Evolutionary conservation across 2,888 invertebrate species (phyloP).

Genomic region (Phortica okadai): DNA sequence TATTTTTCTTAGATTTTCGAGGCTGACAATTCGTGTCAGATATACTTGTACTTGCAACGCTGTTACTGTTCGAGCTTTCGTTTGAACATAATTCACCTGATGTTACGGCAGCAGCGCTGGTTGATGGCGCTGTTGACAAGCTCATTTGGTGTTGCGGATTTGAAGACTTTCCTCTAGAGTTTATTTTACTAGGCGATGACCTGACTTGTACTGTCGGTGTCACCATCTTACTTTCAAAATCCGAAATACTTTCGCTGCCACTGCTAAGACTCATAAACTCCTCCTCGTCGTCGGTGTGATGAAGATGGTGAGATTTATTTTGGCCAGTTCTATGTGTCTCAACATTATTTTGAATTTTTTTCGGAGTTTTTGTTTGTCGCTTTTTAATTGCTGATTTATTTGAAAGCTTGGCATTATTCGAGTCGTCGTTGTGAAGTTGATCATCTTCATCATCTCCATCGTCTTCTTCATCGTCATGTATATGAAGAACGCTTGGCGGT

Average conservation of each 20-base stretch:
- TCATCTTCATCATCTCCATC: slow-evolving; percentile 61
- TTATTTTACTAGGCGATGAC: neutral
- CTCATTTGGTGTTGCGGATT: slow-evolving; percentile 25
- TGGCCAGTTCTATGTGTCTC: slow-evolving; percentile 34
- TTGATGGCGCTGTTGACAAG: slow-evolving; percentile 52
- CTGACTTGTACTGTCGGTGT: neutral
- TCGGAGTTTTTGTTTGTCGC: slow-evolving; percentile 39
- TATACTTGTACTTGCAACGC: slow-evolving; percentile 6
- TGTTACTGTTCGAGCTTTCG: slow-evolving; percentile 46
- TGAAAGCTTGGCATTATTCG: slow-evolving; percentile 43
- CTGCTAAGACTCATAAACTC: slow-evolving; percentile 68
- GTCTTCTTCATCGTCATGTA: slow-evolving; percentile 73
- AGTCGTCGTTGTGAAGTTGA: slow-evolving; percentile 47
- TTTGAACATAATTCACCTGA: neutral
- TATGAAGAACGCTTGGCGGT: slow-evolving; percentile 75
- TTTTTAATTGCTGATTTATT: slow-evolving; percentile 47
- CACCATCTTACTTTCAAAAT: neutral
- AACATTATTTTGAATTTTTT: slow-evolving; percentile 44
- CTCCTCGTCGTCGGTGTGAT: slow-evolving; percentile 51
- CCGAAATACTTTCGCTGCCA: slow-evolving; percentile 52
- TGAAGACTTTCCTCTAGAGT: slow-evolving; percentile 30
- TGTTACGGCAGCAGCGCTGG: slow-evolving; percentile 46
- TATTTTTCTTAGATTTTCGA: slow-evolving; percentile 62
- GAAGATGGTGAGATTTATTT: slow-evolving; percentile 8
- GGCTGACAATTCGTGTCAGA: slow-evolving; percentile 34